phyloP scores from a whole-genome alignment of 2,113 vertebrate species.

The Laticauda colubrina region DNA sequence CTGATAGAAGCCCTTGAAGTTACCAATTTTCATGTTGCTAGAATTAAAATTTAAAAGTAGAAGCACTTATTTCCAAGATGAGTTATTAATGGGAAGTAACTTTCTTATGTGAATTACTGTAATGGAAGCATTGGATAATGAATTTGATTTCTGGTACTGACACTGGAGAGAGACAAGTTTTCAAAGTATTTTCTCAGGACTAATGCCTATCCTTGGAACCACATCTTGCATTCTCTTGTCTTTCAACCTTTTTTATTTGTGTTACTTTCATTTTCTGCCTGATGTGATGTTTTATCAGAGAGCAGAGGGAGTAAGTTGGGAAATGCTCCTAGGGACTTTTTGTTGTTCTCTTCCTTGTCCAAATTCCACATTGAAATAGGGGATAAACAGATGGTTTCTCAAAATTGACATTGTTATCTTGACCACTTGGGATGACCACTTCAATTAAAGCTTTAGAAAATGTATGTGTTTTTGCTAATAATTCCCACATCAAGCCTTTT shows the following conservation, averaged over 20 bases:
- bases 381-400: background rate
- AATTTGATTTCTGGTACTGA: background rate
- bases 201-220: background rate
- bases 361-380: background rate
- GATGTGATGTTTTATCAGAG: background rate
- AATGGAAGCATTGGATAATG: background rate
- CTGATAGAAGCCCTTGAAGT: background rate
- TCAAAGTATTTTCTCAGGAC: background rate
- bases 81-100: background rate
- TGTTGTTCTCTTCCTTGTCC: background rate
- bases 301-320: background rate
- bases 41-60: background rate
- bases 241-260: background rate
- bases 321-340: background rate
- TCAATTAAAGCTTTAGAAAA: background rate
- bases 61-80: background rate
- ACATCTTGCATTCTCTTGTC: background rate
- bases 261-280: background rate
- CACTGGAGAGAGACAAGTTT: background rate
- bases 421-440: background rate
- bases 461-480: background rate
- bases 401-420: background rate
- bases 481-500: background rate
- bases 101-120: background rate
- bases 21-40: background rate